Evolutionary conservation across 2,113 vertebrate species (phyloP).

Genomic region (Mus spicilegus): DNA sequence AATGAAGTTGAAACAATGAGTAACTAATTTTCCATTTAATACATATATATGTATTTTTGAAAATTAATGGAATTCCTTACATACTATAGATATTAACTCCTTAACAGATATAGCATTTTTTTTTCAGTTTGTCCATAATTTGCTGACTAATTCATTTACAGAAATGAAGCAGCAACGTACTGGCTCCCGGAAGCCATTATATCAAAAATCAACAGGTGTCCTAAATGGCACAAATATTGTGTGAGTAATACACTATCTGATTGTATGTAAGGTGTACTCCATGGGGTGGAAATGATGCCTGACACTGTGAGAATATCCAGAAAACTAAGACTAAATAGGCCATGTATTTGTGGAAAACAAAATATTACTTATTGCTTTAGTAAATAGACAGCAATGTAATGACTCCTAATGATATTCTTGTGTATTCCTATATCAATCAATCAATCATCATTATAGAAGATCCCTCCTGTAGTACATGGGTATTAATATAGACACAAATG

Average conservation of each 20-base stretch:
- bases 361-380: neutral
- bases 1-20: too few relatives aligned
- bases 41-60: too few relatives aligned
- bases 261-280: neutral
- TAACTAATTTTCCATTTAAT: too few relatives aligned
- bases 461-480: neutral
- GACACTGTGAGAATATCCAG: neutral
- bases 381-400: neutral
- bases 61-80: too few relatives aligned
- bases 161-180: neutral
- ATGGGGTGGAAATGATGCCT: neutral
- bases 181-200: neutral
- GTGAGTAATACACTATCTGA: neutral
- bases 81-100: neutral
- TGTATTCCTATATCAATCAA: neutral
- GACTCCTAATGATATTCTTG: neutral
- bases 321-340: neutral
- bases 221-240: neutral
- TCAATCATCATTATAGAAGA: neutral
- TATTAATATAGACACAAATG: neutral
- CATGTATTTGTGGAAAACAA: neutral
- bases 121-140: neutral
- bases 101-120: neutral
- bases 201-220: neutral
- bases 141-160: neutral